Evolutionary conservation across 2,888 invertebrate species (phyloP), one percentile per base, ranked within the genome.

Genomic region (Tortrix viridana): DNA sequence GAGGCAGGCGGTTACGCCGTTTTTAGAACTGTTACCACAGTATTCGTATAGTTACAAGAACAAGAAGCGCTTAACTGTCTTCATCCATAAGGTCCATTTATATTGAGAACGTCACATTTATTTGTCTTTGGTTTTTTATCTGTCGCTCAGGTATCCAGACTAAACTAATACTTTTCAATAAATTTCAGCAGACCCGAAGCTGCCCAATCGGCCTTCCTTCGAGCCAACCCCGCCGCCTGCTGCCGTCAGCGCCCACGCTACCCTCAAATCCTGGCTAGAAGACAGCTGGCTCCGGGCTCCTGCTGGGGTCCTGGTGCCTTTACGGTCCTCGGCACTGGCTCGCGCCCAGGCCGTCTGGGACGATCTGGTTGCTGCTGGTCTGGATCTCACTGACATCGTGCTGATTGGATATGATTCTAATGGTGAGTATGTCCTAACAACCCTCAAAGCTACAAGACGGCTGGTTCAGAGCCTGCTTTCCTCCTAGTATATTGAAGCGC

Each of bases 391-490:
- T 0, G 89, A 90, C 32, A 85, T 92, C 0, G 82, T 92, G 19
- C 80, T 92, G 0, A 84, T 92, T 14, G 92, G 90, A n/a, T 92
- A 90, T 44, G 92, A 92, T 67, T 81, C 85, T 0, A 89, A 92
- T 66, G 92, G 91, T 91, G 66, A 85, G 85, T 69, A 32, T 12
- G n/a, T n/a, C n/a, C n/a, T n/a, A n/a, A 12, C 32, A 12, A 32
- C 32, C 32, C 32, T 32, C 12, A 32, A 12, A 32, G 12, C 32
- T 32, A 0, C 9, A 26, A 26, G 9, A 26, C 26, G 9, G 32
- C 32, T 32, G 9, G 3, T 12, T n/a, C n/a, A n/a, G n/a, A n/a
- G n/a, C n/a, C n/a, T n/a, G n/a, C n/a, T n/a, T n/a, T n/a, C n/a
- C n/a, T n/a, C n/a, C n/a, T n/a, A n/a, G n/a, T n/a, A n/a, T n/a